Percentiles rank a stretch among this genome's conserved stretches.
These are phyloP conservation scores for Parelbella ahira DNA, from an alignment of 2,888 invertebrate genomes.

Conservation along the genomic window DNA sequence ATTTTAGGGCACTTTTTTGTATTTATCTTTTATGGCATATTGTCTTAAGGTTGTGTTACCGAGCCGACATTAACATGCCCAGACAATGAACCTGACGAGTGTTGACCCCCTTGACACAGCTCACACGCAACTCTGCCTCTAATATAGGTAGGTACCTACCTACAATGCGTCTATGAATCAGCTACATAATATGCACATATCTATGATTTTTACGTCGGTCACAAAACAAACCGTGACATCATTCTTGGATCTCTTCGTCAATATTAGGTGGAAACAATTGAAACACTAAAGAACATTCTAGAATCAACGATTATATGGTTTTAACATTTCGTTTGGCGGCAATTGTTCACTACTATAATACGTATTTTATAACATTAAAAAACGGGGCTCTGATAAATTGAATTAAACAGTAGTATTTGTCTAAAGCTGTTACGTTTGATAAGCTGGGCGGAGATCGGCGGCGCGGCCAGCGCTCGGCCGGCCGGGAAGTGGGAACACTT, in stretches of 20 bases:
- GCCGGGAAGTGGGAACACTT: slow-evolving; percentile 29
- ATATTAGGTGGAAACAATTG: no score
- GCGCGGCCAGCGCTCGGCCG: slow-evolving; percentile 19
- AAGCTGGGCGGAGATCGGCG: slow-evolving; percentile 38
- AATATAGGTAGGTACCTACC: slow-evolving; percentile 39
- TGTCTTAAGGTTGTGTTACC: slow-evolving; percentile 58
- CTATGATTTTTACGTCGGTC: slow-evolving; percentile 35
- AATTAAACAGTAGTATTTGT: slow-evolving; percentile 53
- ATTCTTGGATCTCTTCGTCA: slow-evolving; percentile 21
- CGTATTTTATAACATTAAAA: no score
- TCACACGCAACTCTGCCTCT: slow-evolving; percentile 39
- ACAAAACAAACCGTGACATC: slow-evolving; percentile 45
- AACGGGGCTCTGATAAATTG: neutral
- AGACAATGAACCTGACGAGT: slow-evolving; percentile 64
- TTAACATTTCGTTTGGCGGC: neutral
- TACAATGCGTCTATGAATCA: slow-evolving; percentile 49
- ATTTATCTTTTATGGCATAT: slow-evolving; percentile 52
- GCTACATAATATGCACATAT: no score
- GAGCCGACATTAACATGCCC: slow-evolving; percentile 50
- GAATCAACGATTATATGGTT: neutral
- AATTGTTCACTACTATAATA: no score
- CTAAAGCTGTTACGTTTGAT: slow-evolving; percentile 46
- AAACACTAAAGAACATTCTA: no score
- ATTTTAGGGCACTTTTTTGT: slow-evolving; percentile 45
- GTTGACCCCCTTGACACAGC: slow-evolving; percentile 58